Evolutionary conservation across 2,113 vertebrate species (phyloP), one percentile per base, ranked within the genome.

Genomic region (Dicentrarchus labrax): DNA sequence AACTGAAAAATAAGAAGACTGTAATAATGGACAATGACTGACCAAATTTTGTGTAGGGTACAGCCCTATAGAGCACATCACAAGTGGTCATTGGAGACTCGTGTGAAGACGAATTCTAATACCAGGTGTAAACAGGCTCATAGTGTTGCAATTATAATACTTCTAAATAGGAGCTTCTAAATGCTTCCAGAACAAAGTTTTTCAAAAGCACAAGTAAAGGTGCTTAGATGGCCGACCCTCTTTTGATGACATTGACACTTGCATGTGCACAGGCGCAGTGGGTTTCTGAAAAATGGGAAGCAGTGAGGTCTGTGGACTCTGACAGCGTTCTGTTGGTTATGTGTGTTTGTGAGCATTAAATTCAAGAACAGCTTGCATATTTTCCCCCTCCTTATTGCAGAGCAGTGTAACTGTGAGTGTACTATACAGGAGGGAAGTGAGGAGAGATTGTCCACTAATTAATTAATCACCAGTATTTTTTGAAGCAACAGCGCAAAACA

Each of bases 121-220:
- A 30, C 30, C 30, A 30, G 30, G 30, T 30, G 30, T 30, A 30
- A 30, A 30, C 1, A 30, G 30, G 2, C 30, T 30, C 4, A 3
- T 30, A 30, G 30, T 3, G 53, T 72, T 80, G 30, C 10, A 4
- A 65, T 83, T 12, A 24, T 67, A 53, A 84, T 80, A 17, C 50
- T 43, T 17, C 68, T 72, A n/a, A n/a, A n/a, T n/a, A n/a, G n/a
- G 12, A 64, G 51, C 57, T 2, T 64, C 43, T 71, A 48, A 81
- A 67, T 84, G 11, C 51, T 78, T 66, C 78, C 41, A 50, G 50
- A 65, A 38, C 39, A 4, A 57, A 76, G 21, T 22, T 71, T 59
- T 73, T 51, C 45, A 68, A 65, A 72, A 69, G 12, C 56, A 75
- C 5, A 79, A 79, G 75, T 73, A 65, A 47, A 11, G 6, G 12